Conservation (phyloP, 2,888 invertebrate genomes). For the Gibbula magus region DNA sequence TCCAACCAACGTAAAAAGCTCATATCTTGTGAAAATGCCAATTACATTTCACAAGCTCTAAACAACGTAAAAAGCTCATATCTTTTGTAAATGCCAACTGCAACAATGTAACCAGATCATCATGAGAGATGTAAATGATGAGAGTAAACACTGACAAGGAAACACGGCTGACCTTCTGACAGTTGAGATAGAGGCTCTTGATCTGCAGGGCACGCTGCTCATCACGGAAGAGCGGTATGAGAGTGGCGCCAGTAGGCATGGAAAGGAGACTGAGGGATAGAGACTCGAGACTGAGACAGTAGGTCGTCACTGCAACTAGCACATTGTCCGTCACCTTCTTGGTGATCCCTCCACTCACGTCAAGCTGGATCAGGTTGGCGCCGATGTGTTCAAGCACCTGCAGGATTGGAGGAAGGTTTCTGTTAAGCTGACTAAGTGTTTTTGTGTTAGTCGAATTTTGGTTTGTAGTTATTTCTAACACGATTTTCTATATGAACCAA, state of each 20-base stretch:
- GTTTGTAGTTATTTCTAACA: not conserved
- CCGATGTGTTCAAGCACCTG: conserved; percentile 66
- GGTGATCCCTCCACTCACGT: conserved; percentile 63
- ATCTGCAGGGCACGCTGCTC: conserved; percentile 51
- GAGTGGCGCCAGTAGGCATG: conserved; percentile 52
- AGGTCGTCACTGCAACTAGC: conserved; percentile 53
- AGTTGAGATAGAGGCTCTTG: conserved; percentile 55
- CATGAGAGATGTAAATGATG: too few species aligned
- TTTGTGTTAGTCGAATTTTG: not conserved
- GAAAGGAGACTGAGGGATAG: conserved; percentile 61
- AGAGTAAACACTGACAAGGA: too few species aligned
- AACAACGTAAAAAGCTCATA: too few species aligned
- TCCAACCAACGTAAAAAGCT: too few species aligned
- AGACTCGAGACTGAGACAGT: conserved; percentile 59
- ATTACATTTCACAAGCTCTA: too few species aligned
- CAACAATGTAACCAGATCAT: too few species aligned
- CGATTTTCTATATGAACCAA: too few species aligned
- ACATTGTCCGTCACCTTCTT: conserved; percentile 63
- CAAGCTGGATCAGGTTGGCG: conserved; percentile 50
- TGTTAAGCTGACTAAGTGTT: not conserved
- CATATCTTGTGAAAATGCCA: too few species aligned
- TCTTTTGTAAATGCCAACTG: too few species aligned
- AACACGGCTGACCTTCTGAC: conserved; percentile 55
- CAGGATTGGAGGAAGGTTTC: not conserved
- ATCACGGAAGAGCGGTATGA: conserved; percentile 61